Evolutionary conservation across 2,797 vertebrate species (phyloP).

Genomic region (Merluccius polli): DNA sequence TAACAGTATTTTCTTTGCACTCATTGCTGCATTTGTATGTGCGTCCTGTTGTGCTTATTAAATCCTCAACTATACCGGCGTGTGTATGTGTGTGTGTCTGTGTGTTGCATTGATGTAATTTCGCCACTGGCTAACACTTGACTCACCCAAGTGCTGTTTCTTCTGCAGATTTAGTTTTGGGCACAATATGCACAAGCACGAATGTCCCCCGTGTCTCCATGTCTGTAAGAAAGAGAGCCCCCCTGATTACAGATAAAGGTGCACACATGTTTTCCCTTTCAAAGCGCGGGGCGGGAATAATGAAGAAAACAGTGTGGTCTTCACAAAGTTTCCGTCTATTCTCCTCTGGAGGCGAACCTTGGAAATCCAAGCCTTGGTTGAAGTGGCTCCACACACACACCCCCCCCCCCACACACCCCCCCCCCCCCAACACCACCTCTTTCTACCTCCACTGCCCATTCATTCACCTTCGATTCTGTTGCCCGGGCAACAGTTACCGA

Average conservation of each 20-base stretch:
- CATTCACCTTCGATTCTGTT: slow-evolving; percentile 63
- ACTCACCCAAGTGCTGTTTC: not conserved
- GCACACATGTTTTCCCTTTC: not conserved
- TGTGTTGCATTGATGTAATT: not conserved
- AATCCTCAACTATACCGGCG: not conserved
- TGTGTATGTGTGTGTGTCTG: too few relatives aligned
- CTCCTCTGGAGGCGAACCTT: slow-evolving; percentile 8
- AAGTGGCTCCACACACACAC: slow-evolving; percentile 24
- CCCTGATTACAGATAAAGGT: not conserved
- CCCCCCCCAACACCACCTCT: not conserved
- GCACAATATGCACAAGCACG: not conserved
- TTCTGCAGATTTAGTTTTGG: not conserved
- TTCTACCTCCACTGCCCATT: slow-evolving; percentile 34
- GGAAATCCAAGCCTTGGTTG: slow-evolving; percentile 37
- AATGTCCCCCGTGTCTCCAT: not conserved
- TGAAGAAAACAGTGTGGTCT: not conserved
- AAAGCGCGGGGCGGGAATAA: not conserved
- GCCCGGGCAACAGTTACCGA: slow-evolving; percentile 74
- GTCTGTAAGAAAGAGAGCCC: not conserved
- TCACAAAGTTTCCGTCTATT: not conserved
- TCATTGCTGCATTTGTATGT: not conserved
- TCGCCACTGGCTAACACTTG: too few relatives aligned
- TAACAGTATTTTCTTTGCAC: not conserved
- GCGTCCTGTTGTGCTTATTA: not conserved
- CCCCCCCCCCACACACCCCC: slow-evolving; percentile 30